Conservation (phyloP, 2,113 vertebrate species). For the Scomber japonicus region DNA sequence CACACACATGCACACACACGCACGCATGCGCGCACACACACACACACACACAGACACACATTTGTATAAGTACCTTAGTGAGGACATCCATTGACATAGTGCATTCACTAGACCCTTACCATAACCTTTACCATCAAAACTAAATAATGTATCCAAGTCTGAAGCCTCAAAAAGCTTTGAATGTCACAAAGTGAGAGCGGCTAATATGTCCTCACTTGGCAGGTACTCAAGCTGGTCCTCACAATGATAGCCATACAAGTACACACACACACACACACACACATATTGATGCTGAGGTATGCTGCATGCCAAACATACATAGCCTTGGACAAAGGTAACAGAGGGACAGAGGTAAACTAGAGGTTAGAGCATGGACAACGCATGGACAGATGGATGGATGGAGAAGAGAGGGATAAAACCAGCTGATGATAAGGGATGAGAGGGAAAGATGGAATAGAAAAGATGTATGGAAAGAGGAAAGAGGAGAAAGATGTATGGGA, state of each 20-base stretch:
- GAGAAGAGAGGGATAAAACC: constrained; percentile 21
- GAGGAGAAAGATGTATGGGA: too few relatives aligned
- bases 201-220: too few relatives aligned
- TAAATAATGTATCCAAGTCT: too few relatives aligned
- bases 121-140: too few relatives aligned
- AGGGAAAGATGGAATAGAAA: background rate
- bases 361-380: constrained; percentile 35
- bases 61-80: too few relatives aligned
- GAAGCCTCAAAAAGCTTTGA: too few relatives aligned
- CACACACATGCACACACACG: constrained; percentile 10
- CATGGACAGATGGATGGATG: constrained; percentile 15
- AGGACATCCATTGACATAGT: too few relatives aligned
- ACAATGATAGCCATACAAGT: too few relatives aligned
- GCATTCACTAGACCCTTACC: too few relatives aligned
- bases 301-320: constrained; percentile 42
- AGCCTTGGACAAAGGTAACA: constrained; percentile 40
- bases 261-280: constrained; percentile 8
- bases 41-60: constrained; percentile 5
- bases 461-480: background rate
- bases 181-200: too few relatives aligned
- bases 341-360: constrained; percentile 51
- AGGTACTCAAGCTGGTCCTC: too few relatives aligned
- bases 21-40: background rate
- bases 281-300: constrained; percentile 3
- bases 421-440: background rate